These are phyloP conservation scores for Malurus leucopterus DNA, from an alignment of 2,797 vertebrate genomes.

Conservation along the genomic window DNA sequence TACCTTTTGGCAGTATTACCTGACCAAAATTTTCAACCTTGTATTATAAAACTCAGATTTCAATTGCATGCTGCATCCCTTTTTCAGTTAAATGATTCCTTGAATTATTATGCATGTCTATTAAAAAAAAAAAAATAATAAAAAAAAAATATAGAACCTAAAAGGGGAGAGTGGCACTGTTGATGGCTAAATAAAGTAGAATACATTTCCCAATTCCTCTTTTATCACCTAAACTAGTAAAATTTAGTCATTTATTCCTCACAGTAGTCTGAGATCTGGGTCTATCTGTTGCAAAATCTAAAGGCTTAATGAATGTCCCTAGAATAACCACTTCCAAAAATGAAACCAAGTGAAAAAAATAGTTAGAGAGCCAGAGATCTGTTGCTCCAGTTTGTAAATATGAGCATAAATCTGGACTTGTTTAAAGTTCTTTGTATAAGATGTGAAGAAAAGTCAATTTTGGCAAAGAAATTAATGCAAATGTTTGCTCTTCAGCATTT, in stretches of 20 bases:
- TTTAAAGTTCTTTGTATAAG: not conserved
- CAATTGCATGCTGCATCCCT: rapidly evolving
- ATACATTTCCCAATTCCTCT: not conserved
- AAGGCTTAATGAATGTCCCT: not conserved
- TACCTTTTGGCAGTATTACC: not conserved
- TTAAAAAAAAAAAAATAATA: not conserved
- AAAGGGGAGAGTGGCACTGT: not conserved
- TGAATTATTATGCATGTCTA: not conserved
- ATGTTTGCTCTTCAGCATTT: not conserved
- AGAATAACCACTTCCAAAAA: not conserved
- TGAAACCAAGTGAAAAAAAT: not conserved
- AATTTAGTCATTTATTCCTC: not conserved
- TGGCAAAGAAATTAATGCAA: not conserved
- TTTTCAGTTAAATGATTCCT: not conserved
- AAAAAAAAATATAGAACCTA: not conserved
- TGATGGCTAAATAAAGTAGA: not conserved
- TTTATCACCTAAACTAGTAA: not conserved
- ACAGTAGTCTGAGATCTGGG: not conserved
- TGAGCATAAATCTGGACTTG: not conserved
- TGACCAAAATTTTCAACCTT: not conserved
- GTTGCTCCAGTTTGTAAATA: not conserved
- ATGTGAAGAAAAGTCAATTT: not conserved
- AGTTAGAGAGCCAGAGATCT: not conserved
- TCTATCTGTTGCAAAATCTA: not conserved
- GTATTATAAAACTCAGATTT: not conserved